These are phyloP conservation scores for Aethina tumida DNA, from an alignment of 1,140 invertebrate genomes.

Conservation along the genomic window DNA sequence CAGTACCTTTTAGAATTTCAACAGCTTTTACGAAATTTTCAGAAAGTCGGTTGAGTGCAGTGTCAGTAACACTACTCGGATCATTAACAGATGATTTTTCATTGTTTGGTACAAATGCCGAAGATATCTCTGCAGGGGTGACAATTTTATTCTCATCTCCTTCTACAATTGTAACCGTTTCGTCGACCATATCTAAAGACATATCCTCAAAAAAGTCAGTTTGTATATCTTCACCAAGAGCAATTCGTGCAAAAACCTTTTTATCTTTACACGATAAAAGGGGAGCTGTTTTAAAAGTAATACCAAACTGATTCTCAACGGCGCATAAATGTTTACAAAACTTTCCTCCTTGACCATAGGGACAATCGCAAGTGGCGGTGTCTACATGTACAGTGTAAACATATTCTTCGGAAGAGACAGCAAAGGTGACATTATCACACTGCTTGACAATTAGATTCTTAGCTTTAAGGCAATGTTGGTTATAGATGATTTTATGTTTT, in stretches of 20 bases:
- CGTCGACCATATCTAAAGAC: conserved; percentile 7
- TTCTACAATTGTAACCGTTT: conserved; percentile 5
- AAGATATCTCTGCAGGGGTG: conserved; percentile 5
- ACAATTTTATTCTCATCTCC: conserved; percentile 4
- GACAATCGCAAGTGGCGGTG: neutral
- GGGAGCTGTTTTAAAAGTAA: neutral
- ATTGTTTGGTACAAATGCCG: conserved; percentile 10
- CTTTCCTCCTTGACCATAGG: neutral
- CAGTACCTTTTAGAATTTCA: conserved; percentile 8
- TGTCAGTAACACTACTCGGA: conserved; percentile 9
- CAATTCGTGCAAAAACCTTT: no score
- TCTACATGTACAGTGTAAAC: no score
- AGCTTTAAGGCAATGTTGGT: conserved; percentile 1
- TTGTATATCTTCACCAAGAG: no score
- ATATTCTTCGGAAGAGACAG: no score
- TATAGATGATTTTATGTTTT: neutral
- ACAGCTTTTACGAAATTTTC: conserved; percentile 7
- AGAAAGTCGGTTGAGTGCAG: conserved; percentile 5
- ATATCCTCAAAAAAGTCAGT: no score
- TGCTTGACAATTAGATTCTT: no score
- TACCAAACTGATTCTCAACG: neutral
- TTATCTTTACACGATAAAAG: no score
- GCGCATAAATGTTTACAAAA: conserved; percentile 7
- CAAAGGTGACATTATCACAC: no score
- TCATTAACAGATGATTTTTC: conserved; percentile 7